phyloP scores from a whole-genome alignment of 2,797 vertebrate genomes.

The Octomys mimax region DNA sequence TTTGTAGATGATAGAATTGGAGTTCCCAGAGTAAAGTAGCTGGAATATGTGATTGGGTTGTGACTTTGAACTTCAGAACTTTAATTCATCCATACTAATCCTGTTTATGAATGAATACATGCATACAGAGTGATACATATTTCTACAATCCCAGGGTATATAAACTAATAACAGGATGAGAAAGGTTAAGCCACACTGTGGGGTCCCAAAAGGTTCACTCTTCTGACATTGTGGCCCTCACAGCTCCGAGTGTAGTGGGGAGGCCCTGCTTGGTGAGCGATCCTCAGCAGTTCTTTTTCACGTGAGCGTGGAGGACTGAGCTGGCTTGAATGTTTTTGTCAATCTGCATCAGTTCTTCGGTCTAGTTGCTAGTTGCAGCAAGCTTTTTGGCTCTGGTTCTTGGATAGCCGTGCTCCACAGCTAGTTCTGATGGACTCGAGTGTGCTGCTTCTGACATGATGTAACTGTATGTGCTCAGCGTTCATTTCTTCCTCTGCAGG shows the following conservation, averaged over 20 bases:
- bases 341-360: not conserved
- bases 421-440: not conserved
- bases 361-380: not conserved
- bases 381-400: not conserved
- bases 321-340: not conserved
- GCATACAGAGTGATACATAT: not conserved
- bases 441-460: not conserved
- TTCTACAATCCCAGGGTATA: not conserved
- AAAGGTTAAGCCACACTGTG: not conserved
- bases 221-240: not conserved
- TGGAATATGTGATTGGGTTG: not conserved
- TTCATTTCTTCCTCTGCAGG: not conserved
- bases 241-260: not conserved
- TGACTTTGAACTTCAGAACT: slow-evolving; percentile 26
- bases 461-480: not conserved
- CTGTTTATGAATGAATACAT: not conserved
- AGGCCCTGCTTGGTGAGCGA: not conserved
- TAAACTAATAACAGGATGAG: not conserved
- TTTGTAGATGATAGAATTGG: not conserved
- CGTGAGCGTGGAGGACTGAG: not conserved
- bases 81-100: not conserved
- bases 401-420: not conserved
- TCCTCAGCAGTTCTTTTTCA: not conserved
- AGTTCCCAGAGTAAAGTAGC: not conserved
- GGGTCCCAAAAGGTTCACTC: not conserved